Conservation (phyloP, 1,140 invertebrate species). For the Anoplophora glabripennis region DNA sequence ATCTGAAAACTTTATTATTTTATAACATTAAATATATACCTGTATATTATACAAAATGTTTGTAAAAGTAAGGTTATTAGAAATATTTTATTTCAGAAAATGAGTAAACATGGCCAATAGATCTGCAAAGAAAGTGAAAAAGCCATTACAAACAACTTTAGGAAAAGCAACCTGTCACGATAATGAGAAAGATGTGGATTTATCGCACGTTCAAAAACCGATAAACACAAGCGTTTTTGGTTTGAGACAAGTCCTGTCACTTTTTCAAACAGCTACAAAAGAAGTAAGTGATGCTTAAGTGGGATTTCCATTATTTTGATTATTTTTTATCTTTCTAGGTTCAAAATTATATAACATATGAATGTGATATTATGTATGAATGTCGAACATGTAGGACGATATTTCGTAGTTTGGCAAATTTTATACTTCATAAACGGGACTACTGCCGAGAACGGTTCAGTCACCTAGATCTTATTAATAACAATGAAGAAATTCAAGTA, state of each 20-base stretch:
- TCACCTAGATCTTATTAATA: not conserved
- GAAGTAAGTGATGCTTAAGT: slow-evolving; percentile 43
- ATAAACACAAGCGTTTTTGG: slow-evolving; percentile 48
- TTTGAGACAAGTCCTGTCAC: slow-evolving; percentile 42
- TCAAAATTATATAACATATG: slow-evolving; percentile 54
- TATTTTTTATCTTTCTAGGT: slow-evolving; percentile 46
- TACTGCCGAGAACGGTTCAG: slow-evolving; percentile 49
- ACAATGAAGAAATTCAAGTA: not conserved
- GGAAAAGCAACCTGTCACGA: slow-evolving; percentile 31
- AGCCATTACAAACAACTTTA: slow-evolving; percentile 33
- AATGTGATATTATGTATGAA: slow-evolving; percentile 63
- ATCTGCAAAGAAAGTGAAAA: slow-evolving; percentile 30
- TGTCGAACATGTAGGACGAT: slow-evolving; percentile 59
- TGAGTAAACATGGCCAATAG: slow-evolving; percentile 20
- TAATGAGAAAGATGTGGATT: slow-evolving; percentile 31
- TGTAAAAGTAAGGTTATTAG: not conserved
- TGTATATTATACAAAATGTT: not conserved
- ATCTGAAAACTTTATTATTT: too few species aligned
- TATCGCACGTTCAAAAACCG: slow-evolving; percentile 45
- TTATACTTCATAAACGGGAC: slow-evolving; percentile 59
- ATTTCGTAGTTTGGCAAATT: slow-evolving; percentile 60
- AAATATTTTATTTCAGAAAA: slow-evolving; percentile 1
- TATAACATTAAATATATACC: too few species aligned
- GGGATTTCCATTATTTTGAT: slow-evolving; percentile 2
- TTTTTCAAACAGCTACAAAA: slow-evolving; percentile 47